Conservation (phyloP, 2,888 invertebrate species). For the Heliconius aoede region DNA sequence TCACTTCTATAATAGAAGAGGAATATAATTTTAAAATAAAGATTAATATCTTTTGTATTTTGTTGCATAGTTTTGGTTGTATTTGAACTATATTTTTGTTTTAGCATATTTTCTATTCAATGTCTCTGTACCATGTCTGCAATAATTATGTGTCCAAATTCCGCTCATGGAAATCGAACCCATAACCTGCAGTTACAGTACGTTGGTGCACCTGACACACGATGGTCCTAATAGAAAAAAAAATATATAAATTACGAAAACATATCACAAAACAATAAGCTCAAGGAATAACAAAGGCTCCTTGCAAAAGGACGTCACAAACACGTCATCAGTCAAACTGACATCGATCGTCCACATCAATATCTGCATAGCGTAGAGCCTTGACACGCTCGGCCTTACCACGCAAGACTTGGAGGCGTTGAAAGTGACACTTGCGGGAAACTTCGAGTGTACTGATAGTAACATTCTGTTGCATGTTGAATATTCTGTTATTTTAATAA, state of each 20-base stretch:
- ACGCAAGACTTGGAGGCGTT: not conserved
- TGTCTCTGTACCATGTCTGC: no score
- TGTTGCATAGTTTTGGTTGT: no score
- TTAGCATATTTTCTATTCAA: no score
- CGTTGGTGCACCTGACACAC: no score
- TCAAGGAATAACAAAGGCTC: constrained; percentile 13
- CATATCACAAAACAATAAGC: not conserved
- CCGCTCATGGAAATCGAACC: no score
- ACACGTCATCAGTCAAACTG: constrained; percentile 55
- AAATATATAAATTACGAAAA: not conserved
- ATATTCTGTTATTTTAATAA: not conserved
- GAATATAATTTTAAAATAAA: no score
- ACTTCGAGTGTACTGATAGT: not conserved
- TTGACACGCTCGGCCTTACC: constrained; percentile 59
- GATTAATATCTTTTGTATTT: not conserved
- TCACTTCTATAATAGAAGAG: not conserved
- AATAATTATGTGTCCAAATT: no score
- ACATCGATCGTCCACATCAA: constrained; percentile 62
- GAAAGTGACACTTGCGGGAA: constrained; percentile 21
- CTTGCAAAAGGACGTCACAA: constrained; percentile 52
- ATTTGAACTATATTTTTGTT: no score
- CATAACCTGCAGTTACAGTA: no score
- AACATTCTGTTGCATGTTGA: not conserved
- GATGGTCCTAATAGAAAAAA: no score
- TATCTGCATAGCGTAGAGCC: constrained; percentile 74